phyloP scores from a whole-genome alignment of 2,797 vertebrate genomes.

The Macroramphosus scolopax region DNA sequence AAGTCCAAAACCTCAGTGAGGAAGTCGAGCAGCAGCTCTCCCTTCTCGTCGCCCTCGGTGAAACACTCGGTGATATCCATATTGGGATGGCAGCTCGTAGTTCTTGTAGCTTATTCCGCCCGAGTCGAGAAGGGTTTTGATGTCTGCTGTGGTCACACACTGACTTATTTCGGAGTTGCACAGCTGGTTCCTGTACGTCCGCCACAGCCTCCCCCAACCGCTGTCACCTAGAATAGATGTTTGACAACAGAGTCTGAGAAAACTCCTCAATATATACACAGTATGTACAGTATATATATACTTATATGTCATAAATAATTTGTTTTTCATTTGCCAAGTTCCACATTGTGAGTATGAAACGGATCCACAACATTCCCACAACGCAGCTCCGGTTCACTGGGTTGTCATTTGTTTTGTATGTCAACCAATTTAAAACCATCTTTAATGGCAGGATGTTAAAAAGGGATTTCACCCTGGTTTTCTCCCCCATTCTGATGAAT shows the following conservation, averaged over 20 bases:
- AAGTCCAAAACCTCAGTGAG: slow-evolving; percentile 87
- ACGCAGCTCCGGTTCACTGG: too few species aligned
- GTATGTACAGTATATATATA: too few species aligned
- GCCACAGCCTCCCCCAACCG: slow-evolving; percentile 86
- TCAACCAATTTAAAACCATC: too few species aligned
- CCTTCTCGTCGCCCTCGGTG: slow-evolving; percentile 80
- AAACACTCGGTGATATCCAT: slow-evolving; percentile 94
- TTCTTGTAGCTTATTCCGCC: slow-evolving; percentile 76
- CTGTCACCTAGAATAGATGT: slow-evolving; percentile 81
- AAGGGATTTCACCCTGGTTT: too few species aligned
- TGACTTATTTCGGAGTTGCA: slow-evolving; percentile 74
- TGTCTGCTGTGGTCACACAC: slow-evolving; percentile 78
- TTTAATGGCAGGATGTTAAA: too few species aligned
- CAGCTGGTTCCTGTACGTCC: slow-evolving; percentile 74
- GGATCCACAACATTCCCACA: too few species aligned
- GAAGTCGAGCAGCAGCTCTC: slow-evolving; percentile 90
- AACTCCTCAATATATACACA: too few species aligned
- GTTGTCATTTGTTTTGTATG: too few species aligned
- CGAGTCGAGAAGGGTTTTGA: slow-evolving; percentile 78
- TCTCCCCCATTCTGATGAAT: background rate
- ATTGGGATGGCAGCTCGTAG: slow-evolving; percentile 79
- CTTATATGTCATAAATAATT: too few species aligned
- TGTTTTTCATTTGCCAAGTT: background rate
- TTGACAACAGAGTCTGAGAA: too few species aligned
- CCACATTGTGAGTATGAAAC: too few species aligned